Evolutionary conservation across 1,140 invertebrate species (phyloP).

Genomic region (Drosophila prosaltans): DNA sequence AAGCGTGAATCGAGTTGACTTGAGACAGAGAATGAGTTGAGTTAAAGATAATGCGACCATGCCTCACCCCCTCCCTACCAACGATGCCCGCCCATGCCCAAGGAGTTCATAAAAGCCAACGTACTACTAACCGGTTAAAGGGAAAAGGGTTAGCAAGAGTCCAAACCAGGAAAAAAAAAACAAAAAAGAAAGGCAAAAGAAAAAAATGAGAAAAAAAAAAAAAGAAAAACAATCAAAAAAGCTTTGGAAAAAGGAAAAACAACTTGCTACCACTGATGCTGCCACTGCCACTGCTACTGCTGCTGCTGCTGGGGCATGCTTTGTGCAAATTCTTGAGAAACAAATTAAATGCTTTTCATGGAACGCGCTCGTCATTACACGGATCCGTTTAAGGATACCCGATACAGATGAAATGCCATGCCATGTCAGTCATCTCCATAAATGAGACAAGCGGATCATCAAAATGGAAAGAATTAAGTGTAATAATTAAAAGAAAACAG

Average conservation of each 20-base stretch:
- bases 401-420: slow-evolving; percentile 8
- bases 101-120: slow-evolving; percentile 69
- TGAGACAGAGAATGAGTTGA: slow-evolving; percentile 37
- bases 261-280: slow-evolving; percentile 16
- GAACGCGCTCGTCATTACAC: slow-evolving; percentile 39
- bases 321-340: slow-evolving; percentile 58
- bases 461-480: not conserved
- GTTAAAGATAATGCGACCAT: slow-evolving; percentile 45
- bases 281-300: not conserved
- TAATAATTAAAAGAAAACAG: not conserved
- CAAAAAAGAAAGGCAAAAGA: not conserved
- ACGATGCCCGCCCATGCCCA: slow-evolving; percentile 42
- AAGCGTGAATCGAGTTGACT: slow-evolving; percentile 63
- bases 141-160: slow-evolving; percentile 1
- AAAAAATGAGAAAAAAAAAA: not conserved
- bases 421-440: slow-evolving; percentile 7
- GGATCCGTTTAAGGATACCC: slow-evolving; percentile 2
- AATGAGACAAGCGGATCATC: slow-evolving; percentile 6
- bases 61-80: not conserved
- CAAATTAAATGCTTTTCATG: slow-evolving; percentile 50
- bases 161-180: not conserved
- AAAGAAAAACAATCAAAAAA: slow-evolving; percentile 6
- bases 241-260: slow-evolving; percentile 14
- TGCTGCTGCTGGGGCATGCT: slow-evolving; percentile 31
- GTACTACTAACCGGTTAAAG: slow-evolving; percentile 20